A percentile compares a stretch with the other conserved stretches of the same genome.
phyloP scores from a whole-genome alignment of 1,140 invertebrate species.

The Heliconius melpomene region DNA sequence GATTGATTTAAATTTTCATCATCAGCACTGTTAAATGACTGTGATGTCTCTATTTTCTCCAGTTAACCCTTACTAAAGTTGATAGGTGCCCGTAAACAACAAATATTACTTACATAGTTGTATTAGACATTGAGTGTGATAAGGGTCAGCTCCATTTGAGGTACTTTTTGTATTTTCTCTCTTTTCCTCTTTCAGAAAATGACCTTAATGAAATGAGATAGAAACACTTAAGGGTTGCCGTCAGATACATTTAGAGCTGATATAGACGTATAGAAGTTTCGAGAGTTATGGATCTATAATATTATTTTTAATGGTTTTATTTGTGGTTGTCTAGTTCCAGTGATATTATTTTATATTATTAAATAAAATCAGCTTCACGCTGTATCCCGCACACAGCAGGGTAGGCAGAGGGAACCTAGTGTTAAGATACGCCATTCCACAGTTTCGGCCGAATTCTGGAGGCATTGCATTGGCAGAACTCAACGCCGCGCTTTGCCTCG shows the following conservation, averaged over 20 bases:
- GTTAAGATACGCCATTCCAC: too few relatives aligned
- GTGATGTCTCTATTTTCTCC: neutral
- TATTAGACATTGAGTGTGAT: conserved; percentile 49
- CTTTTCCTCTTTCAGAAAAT: conserved; percentile 29
- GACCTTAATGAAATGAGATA: conserved; percentile 26
- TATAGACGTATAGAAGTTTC: conserved; percentile 50
- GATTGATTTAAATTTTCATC: neutral
- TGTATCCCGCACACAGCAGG: too few relatives aligned
- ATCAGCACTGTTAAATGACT: neutral
- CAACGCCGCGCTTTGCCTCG: too few relatives aligned
- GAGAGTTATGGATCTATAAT: conserved; percentile 44
- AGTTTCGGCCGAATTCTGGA: too few relatives aligned
- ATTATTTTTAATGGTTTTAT: conserved; percentile 38
- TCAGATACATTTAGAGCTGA: conserved; percentile 52
- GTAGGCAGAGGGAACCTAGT: too few relatives aligned
- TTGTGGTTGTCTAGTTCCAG: neutral
- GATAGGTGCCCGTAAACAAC: conserved; percentile 25
- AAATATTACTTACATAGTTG: conserved; percentile 36
- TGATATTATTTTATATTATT: neutral
- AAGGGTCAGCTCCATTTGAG: conserved; percentile 51
- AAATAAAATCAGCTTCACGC: too few relatives aligned
- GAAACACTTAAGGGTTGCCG: conserved; percentile 42
- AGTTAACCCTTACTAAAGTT: neutral
- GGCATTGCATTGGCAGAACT: too few relatives aligned
- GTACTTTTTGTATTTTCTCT: conserved; percentile 35